A percentile compares a stretch with the other conserved stretches of the same genome.
Conservation (phyloP, 2,888 invertebrate genomes). For the Drosophila melanosoma region DNA sequence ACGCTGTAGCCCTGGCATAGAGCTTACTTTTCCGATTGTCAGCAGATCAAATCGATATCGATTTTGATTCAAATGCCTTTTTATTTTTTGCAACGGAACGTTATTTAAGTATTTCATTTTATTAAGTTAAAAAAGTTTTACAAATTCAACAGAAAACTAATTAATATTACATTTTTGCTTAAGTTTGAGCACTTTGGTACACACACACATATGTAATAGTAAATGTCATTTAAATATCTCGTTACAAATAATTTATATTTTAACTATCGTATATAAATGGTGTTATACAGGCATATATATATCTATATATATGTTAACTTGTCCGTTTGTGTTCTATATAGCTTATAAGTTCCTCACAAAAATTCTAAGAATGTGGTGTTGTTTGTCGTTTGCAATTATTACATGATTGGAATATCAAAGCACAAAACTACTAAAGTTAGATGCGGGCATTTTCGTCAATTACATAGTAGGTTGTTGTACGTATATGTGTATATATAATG, state of each 20-base stretch:
- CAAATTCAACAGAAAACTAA: constrained; percentile 76
- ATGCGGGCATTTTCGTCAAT: constrained; percentile 50
- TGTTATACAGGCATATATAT: constrained; percentile 50
- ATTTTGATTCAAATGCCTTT: not conserved
- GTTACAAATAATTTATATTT: constrained; percentile 57
- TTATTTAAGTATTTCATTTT: constrained; percentile 55
- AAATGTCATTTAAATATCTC: constrained; percentile 67
- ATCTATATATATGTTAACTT: constrained; percentile 51
- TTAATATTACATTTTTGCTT: constrained; percentile 64
- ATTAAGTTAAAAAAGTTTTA: constrained; percentile 71
- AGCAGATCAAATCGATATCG: not conserved
- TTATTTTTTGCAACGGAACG: constrained; percentile 5
- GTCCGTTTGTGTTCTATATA: constrained; percentile 54
- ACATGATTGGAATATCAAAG: constrained; percentile 69
- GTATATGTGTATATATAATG: constrained; percentile 26
- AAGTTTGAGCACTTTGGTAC: constrained; percentile 80
- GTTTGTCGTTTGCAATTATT: constrained; percentile 52
- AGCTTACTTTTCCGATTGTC: constrained; percentile 8
- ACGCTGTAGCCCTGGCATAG: constrained; percentile 22
- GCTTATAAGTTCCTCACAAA: constrained; percentile 50
- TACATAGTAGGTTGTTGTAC: constrained; percentile 47
- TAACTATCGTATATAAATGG: constrained; percentile 59
- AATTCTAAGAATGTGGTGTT: constrained; percentile 60
- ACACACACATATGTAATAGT: constrained; percentile 61
- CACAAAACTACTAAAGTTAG: constrained; percentile 57